Base-by-base conservation (phyloP, 2,888 invertebrate genomes). In the Campoplex capitator region DNA sequence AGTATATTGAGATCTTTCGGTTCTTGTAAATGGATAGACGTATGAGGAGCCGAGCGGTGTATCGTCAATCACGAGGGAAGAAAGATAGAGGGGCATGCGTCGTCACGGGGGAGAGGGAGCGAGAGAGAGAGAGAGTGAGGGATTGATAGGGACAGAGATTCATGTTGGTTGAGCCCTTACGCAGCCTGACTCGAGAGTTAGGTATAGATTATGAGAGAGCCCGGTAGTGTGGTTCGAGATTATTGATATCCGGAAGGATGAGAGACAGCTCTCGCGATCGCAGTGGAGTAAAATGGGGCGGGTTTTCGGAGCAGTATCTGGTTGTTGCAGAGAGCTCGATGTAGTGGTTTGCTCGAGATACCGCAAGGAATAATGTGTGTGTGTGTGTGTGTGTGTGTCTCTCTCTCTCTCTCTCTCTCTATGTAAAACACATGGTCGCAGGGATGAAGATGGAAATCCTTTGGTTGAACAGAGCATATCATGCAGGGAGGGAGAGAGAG, bases 211-310 rank as follows among this genome's bases (percentile, higher is more conserved):
- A 74, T 62, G 77, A 13, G 67, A 67, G 35, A 45, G 58, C 76
- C 16, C 28, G 38, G 38, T n/a, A n/a, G n/a, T 38, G 38, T 58
- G 58, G 45, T 77, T 65, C 51, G 65, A 65, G 76, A 83, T 77
- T 83, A 83, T 83, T 83, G 77, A 83, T 83, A 83, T 71, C 71
- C 65, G 38, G 62, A 77, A 83, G 77, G 70, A 83, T 77, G 62
- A 77, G 77, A 58, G 58, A 51, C 58, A 48, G 75, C 38, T 56
- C 28, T 38, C n/a, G 54, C 74, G 16, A 38, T 56, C 58, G 38
- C 38, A 38, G 70, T 23, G 48, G 28, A 70, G 56, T 18, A 58
- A 71, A 68, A 45, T 23, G 16, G 42, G 48, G 2, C 18, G 70
- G 56, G 70, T 23, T 48, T 8, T 56, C 32, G 62, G 4, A 62